A percentile compares a stretch with the other conserved stretches of the same genome.
These are phyloP conservation scores for Mimachlamys varia DNA, from an alignment of 2,888 invertebrate species.

Conservation along the genomic window DNA sequence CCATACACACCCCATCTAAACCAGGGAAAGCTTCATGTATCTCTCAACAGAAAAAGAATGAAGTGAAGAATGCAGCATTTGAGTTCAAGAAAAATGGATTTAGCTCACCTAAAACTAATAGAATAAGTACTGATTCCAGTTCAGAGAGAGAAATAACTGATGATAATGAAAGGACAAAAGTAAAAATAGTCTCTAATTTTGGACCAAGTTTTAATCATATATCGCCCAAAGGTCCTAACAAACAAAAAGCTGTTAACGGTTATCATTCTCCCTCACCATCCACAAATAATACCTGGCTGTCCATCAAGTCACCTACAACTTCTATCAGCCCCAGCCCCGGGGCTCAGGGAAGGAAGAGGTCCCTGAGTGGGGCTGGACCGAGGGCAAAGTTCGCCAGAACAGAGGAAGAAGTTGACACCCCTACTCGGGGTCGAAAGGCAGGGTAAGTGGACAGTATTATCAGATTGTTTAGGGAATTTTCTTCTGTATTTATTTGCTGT, in stretches of 20 bases:
- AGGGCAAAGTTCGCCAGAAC: background rate
- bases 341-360: background rate
- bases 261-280: background rate
- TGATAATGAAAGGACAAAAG: background rate
- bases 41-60: background rate
- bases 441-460: background rate
- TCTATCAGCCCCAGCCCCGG: background rate
- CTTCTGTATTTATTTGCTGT: too few species aligned
- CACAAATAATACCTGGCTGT: background rate
- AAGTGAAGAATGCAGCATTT: conserved; percentile 14
- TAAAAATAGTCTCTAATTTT: background rate
- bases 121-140: background rate
- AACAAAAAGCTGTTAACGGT: background rate
- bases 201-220: background rate
- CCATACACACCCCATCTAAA: background rate
- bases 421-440: background rate
- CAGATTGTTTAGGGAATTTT: background rate
- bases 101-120: background rate
- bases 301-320: background rate
- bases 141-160: background rate
- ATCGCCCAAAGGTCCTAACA: background rate
- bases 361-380: background rate
- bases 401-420: background rate
- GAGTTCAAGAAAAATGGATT: conserved; percentile 25
- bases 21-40: background rate